Conservation (phyloP, 1,140 invertebrate genomes). For the Brachionus rubens region DNA sequence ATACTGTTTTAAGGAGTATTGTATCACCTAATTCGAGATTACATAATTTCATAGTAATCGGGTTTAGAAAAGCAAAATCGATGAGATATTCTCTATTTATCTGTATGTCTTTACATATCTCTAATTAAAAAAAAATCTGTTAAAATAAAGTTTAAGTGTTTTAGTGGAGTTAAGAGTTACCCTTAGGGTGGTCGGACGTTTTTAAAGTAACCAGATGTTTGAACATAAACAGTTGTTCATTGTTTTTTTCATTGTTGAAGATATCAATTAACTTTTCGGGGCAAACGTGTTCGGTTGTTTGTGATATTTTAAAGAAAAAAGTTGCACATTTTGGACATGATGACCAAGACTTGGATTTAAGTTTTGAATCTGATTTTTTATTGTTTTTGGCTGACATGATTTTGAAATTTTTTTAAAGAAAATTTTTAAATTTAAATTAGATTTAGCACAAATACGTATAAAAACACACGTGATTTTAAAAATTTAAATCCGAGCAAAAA, state of each 20-base stretch:
- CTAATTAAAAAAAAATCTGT: neutral
- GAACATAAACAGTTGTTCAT: neutral
- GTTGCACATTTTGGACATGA: neutral
- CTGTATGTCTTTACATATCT: slow-evolving; percentile 3
- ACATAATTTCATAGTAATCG: slow-evolving; percentile 23
- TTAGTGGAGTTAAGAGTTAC: neutral
- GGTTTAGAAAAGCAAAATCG: slow-evolving; percentile 33
- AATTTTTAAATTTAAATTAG: neutral
- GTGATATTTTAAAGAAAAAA: neutral
- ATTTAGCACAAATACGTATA: neutral
- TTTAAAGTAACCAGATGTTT: neutral
- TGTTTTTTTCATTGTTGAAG: neutral
- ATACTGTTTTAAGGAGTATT: neutral
- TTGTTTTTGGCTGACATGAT: slow-evolving; percentile 10
- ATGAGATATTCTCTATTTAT: slow-evolving; percentile 19
- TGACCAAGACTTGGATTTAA: neutral
- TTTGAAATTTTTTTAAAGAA: slow-evolving; percentile 9
- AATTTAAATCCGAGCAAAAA: too few relatives aligned
- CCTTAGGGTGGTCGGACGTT: neutral
- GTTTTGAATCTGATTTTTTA: slow-evolving; percentile 7
- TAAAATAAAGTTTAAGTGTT: too few relatives aligned
- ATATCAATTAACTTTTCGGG: neutral
- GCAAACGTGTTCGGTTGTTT: neutral
- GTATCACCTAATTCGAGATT: slow-evolving; percentile 19
- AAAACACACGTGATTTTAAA: too few relatives aligned